Conservation (phyloP, 92 coral and sea anemone genomes). For the Hydrozoanthus gracilis region DNA sequence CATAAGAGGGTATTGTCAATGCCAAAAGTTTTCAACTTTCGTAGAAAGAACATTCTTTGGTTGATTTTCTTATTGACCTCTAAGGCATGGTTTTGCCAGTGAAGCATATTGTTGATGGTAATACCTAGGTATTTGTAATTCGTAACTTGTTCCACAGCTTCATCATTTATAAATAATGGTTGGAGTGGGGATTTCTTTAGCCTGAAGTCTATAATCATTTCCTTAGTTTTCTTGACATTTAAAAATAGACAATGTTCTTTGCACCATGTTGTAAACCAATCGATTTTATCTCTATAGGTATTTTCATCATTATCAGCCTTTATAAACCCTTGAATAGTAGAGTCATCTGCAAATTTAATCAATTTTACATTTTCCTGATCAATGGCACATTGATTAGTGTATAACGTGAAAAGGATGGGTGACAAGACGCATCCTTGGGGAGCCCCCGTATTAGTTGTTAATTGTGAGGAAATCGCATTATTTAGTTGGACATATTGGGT, state of each 20-base stretch:
- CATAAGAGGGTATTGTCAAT: neutral
- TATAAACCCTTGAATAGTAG: neutral
- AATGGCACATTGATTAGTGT: neutral
- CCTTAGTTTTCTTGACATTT: neutral
- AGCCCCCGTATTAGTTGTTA: neutral
- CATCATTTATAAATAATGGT: neutral
- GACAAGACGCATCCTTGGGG: constrained; percentile 6
- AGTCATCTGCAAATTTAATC: constrained; percentile 15
- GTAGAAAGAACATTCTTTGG: neutral
- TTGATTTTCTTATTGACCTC: neutral
- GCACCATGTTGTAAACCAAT: neutral
- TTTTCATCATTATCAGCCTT: neutral
- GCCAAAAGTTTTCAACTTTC: neutral
- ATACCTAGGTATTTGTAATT: neutral
- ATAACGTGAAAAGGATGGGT: too few relatives aligned
- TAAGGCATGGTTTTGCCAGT: neutral
- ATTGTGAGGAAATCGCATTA: neutral
- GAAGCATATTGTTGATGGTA: neutral
- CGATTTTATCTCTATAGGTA: neutral
- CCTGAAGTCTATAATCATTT: constrained; percentile 3
- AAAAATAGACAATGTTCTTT: neutral
- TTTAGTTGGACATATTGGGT: neutral
- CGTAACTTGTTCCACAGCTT: constrained; percentile 4
- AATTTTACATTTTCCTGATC: neutral
- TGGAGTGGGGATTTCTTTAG: neutral